Evolutionary conservation across 2,888 invertebrate genomes (phyloP), one percentile per base, ranked within the genome.

Genomic region (Podabrus alpinus): DNA sequence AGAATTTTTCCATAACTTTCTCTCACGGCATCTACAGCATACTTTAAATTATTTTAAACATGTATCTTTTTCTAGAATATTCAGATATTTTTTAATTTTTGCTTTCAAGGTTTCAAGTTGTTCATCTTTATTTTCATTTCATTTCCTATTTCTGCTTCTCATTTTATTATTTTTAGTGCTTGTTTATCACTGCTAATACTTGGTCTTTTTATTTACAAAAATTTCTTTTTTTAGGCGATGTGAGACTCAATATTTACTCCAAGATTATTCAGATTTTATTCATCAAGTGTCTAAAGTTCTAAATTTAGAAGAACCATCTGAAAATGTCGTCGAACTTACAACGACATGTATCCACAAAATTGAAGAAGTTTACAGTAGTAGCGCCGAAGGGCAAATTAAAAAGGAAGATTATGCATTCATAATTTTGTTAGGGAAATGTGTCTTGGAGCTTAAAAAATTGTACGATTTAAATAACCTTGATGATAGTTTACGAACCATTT

Each of bases 401-500:
- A 72, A 78, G 71, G 74, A 77, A 19, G n/a, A 60, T 61, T 9
- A 13, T 61, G 73, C 79, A 25, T 73, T 81, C 10, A 75, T 76
- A 21, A 76, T 76, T 64, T 69, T 82, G 17, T 73, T 84, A 15
- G 70, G 61, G 7, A 70, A 81, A 61, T 77, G 75, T 69, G 59
- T 66, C 11, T 68, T 73, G n/a, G 69, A 75, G 73, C 66, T 78
- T 19, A 73, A 73, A 17, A 71, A 68, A 25, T 67, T 77, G 25
- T 64, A 69, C 15, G 19, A 66, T 60, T 64, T 69, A n/a, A 16
- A 3, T 15, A 7, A 15, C 11, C 9, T 64, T 16, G 59, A 17
- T 3, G 25, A 74, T 29, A 72, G 79, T 62, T 72, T 82, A 15
- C 77, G 80, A 61, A 21, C 71, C 1, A 82, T 86, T 60, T 82